Evolutionary conservation across 2,113 vertebrate genomes (phyloP).

Genomic region (Halichoerus grypus): DNA sequence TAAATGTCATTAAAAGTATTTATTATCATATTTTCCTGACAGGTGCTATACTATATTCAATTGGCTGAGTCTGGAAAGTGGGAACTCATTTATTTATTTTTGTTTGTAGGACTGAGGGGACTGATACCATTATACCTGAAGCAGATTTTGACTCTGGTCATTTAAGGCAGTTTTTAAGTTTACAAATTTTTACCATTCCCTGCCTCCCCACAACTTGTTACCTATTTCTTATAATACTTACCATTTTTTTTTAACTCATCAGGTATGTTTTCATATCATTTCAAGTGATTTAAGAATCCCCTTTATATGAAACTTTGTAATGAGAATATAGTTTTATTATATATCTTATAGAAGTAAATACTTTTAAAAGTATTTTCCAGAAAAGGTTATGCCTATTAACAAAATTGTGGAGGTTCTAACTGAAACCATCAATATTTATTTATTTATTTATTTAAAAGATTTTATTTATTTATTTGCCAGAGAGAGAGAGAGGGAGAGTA

Average conservation of each 20-base stretch:
- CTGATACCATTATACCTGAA: neutral
- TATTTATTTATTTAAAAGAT: neutral
- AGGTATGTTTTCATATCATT: conserved; percentile 5
- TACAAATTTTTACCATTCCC: neutral
- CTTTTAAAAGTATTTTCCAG: neutral
- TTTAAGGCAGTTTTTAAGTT: neutral
- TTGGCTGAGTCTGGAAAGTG: neutral
- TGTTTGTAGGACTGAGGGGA: neutral
- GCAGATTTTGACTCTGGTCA: neutral
- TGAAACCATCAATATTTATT: conserved; percentile 23
- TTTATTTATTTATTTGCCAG: too few relatives aligned
- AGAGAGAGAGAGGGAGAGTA: too few relatives aligned
- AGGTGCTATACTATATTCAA: neutral
- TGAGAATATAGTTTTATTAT: neutral
- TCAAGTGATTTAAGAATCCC: neutral
- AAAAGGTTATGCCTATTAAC: neutral
- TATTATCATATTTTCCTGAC: neutral
- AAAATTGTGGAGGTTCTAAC: neutral
- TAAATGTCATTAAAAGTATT: neutral
- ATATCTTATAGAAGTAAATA: neutral
- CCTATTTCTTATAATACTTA: neutral
- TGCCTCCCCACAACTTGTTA: neutral
- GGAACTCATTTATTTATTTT: conserved; percentile 17
- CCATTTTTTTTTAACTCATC: neutral
- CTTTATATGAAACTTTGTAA: neutral